Evolutionary conservation across 35 echinoderm and acorn worm genomes (phyloP), one percentile per base, ranked within the genome.

Genomic region (Ophiothrix spiculata): DNA sequence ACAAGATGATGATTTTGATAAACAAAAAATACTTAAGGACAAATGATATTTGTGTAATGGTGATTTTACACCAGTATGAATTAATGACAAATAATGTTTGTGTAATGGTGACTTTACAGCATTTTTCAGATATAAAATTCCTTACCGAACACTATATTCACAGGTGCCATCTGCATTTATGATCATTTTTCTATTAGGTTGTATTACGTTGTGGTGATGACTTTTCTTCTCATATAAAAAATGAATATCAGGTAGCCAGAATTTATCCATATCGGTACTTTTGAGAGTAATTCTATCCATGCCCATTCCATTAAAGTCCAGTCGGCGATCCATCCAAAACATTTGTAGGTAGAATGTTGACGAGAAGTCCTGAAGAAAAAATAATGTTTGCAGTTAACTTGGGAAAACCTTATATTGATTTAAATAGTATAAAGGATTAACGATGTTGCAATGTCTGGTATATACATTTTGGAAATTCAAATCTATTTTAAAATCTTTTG

Each of bases 141-240:
- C 60, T 69, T 69, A 69, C 60, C 60, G 60, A 10, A 69, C 60
- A n/a, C 60, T 69, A n/a, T 69, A 69, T n/a, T 69, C 60, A n/a
- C 60, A 69, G 23, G 60, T 69, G 4, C 60, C 60, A 69, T 69
- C 60, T 4, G 17, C 3, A 19, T 15, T 69, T 69, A 69, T 69
- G 3, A 69, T 69, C 60, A 49, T 69, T 2, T 28, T 6, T 69
- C 29, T 15, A 69, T 69, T 69, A 15, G 60, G 10, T 69, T 69
- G 60, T 15, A 69, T 15, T 6, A n/a, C 60, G 25, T 49, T 69
- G 60, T 69, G 60, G 60, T 69, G 60, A 69, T 69, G 60, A 28
- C 60, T 69, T 69, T 69, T 69, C 60, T 69, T 69, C 23, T 69
- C 60, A 69, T 69, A 69, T 69, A 69, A 69, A 28, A 69, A 69